These are phyloP conservation scores for Guaruba guarouba DNA, from an alignment of 2,113 vertebrate genomes.

Conservation along the genomic window DNA sequence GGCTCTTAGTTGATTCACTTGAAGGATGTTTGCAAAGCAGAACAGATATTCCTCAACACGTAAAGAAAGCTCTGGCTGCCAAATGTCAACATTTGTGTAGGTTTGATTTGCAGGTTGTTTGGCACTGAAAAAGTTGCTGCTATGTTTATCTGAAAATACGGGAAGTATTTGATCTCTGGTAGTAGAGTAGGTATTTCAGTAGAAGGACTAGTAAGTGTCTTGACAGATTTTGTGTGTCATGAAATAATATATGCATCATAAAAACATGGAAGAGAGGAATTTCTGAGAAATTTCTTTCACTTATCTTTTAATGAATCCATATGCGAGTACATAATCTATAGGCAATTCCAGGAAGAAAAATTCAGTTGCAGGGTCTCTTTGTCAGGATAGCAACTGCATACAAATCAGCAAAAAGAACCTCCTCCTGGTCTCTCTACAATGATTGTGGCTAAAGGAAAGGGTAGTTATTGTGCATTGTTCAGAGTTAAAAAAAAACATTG, in stretches of 20 bases:
- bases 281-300: conserved; percentile 11
- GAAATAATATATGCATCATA: background rate
- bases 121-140: background rate
- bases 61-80: background rate
- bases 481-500: background rate
- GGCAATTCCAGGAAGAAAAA: conserved; percentile 26
- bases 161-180: background rate
- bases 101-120: background rate
- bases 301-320: background rate
- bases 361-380: background rate
- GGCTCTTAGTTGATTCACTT: background rate
- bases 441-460: background rate
- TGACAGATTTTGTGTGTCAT: background rate
- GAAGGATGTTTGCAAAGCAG: background rate
- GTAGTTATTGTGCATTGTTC: conserved; percentile 39
- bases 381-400: background rate
- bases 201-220: background rate
- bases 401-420: background rate
- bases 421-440: background rate
- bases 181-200: background rate
- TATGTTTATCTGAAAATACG: background rate
- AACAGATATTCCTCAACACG: background rate
- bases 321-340: background rate
- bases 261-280: background rate
- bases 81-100: background rate